Conservation (phyloP, 2,888 invertebrate species). For the Pediacus dermestoides region DNA sequence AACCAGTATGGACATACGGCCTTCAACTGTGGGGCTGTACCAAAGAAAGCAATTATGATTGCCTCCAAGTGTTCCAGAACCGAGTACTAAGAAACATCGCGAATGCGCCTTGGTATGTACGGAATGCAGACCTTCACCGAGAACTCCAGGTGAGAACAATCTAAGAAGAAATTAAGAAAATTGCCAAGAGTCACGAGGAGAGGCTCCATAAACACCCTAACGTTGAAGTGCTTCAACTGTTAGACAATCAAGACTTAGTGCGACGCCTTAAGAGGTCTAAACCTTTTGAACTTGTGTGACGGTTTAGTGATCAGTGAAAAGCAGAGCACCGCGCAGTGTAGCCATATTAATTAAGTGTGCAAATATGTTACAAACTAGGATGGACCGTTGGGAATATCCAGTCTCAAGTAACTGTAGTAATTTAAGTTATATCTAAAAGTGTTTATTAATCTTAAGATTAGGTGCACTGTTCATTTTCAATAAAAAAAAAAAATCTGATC, state of each 20-base stretch:
- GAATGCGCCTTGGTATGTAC: constrained; percentile 16
- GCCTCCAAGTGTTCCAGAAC: constrained; percentile 7
- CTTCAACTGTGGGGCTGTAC: constrained; percentile 12
- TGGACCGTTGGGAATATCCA: no score
- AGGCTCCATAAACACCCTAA: constrained; percentile 20
- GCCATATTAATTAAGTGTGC: no score
- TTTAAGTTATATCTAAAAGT: no score
- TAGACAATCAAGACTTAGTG: constrained; percentile 15
- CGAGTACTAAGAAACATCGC: constrained; percentile 12
- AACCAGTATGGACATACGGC: no score
- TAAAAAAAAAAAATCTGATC: no score
- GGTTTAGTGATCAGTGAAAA: no score
- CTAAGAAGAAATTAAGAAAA: constrained; percentile 15
- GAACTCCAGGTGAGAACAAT: constrained; percentile 17
- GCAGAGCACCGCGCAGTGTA: no score
- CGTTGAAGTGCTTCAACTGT: constrained; percentile 19
- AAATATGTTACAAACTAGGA: no score
- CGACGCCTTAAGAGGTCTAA: constrained; percentile 20
- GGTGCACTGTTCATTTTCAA: no score
- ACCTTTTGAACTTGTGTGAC: no score
- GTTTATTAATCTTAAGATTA: no score
- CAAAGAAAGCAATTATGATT: neutral
- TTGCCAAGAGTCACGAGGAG: constrained; percentile 20
- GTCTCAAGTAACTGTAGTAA: no score
- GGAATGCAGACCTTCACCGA: constrained; percentile 19